Percentiles rank a stretch among this genome's conserved stretches.
These are phyloP conservation scores for Nephrotoma appendiculata DNA, from an alignment of 2,888 invertebrate genomes.

Conservation along the genomic window DNA sequence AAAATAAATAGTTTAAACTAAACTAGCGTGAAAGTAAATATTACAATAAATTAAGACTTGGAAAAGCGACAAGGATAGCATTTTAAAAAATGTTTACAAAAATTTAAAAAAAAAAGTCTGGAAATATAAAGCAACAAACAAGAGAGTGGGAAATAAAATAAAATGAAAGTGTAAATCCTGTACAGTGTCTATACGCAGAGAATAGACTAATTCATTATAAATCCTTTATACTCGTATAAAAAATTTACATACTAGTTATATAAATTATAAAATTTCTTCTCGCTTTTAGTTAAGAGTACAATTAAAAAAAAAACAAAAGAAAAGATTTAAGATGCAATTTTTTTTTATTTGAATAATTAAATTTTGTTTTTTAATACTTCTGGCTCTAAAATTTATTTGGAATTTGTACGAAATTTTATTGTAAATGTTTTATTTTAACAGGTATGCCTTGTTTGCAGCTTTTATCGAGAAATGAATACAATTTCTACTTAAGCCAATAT, in stretches of 20 bases:
- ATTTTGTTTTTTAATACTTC: not conserved
- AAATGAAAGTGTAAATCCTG: not conserved
- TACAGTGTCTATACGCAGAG: not conserved
- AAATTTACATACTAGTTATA: not conserved
- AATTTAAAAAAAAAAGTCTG: not conserved
- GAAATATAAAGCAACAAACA: not conserved
- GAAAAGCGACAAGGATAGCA: not conserved
- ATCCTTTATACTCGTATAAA: not conserved
- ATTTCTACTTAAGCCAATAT: no score
- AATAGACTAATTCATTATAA: not conserved
- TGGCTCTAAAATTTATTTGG: not conserved
- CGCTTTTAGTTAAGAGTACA: not conserved
- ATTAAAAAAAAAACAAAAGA: not conserved
- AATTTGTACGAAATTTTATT: not conserved
- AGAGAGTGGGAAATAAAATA: not conserved
- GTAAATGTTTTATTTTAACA: not conserved
- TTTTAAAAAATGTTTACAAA: not conserved
- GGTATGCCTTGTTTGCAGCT: not conserved
- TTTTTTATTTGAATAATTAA: not conserved
- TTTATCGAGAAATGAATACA: no score
- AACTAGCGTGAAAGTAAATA: not conserved
- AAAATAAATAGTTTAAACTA: not conserved
- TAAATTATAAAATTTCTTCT: not conserved
- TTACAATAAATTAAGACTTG: not conserved
- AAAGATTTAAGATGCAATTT: not conserved